Conservation (phyloP, 2,888 invertebrate genomes). For the Adela reaumurella region DNA sequence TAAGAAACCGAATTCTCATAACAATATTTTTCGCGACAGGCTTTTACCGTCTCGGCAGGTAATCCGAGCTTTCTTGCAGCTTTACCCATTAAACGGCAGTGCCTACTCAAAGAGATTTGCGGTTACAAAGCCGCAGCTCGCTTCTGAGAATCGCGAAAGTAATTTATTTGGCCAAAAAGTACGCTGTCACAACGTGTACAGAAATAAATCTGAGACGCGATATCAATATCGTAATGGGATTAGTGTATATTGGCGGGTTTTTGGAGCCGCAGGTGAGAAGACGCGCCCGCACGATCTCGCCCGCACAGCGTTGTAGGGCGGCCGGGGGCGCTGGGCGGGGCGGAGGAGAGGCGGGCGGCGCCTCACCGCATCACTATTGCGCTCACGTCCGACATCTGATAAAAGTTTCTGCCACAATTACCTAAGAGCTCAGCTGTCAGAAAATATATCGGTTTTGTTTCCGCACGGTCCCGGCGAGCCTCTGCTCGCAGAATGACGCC, state of each 20-base stretch:
- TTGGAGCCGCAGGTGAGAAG: neutral
- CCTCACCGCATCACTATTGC: conserved; percentile 38
- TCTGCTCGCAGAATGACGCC: neutral
- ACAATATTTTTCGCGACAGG: neutral
- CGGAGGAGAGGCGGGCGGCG: conserved; percentile 38
- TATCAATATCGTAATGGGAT: neutral
- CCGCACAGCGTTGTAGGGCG: no score
- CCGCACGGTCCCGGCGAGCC: conserved; percentile 28
- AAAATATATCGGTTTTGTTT: conserved; percentile 54
- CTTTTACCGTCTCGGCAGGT: neutral
- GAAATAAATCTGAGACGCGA: neutral
- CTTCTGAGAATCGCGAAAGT: neutral
- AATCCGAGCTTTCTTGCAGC: neutral
- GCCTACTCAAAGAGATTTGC: neutral
- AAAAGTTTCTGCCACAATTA: conserved; percentile 58
- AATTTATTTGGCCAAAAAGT: neutral
- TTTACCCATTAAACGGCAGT: neutral
- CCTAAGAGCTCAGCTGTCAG: conserved; percentile 58
- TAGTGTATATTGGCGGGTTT: neutral
- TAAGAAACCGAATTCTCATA: no score
- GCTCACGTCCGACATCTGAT: conserved; percentile 56
- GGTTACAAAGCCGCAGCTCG: neutral
- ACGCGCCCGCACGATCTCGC: conserved; percentile 18
- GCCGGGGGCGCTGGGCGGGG: no score
- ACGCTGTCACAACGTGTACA: neutral